Base-by-base conservation (phyloP, 2,888 invertebrate species). In the Rhagonycha fulva region DNA sequence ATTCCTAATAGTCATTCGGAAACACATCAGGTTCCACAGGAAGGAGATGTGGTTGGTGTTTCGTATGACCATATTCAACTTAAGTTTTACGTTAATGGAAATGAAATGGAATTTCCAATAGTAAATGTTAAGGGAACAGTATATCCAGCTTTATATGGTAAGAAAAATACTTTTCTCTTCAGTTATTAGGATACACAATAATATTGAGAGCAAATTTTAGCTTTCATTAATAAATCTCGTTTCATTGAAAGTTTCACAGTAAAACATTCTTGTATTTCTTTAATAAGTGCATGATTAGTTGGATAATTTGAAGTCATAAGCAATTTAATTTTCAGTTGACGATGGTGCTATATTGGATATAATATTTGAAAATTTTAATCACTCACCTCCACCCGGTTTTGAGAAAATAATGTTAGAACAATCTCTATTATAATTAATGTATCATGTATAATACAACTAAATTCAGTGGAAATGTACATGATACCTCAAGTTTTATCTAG, bases 331-430 rank as follows among this genome's bases (percentile, higher is more conserved):
- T n/a, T 75, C 90, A 97, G 98, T 99, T 84, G 98, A 98, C 85
- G 98, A 98, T 87, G 98, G 98, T 81, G 98, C 99, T 28, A 98
- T 99, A 82, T 87, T 99, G 89, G 99, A 99, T 88, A 94, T 98
- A 80, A 94, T 97, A 84, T 92, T 99, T 87, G 96, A 96, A 82
- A 95, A 95, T 86, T 98, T 98, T 87, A 91, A 93, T 80, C 94
- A 95, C 86, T 91, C 94, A 0, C 94, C 95, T 60, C 95, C 96
- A 0, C 89, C 92, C 70, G 98, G 98, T 61, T 98, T 95, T 86
- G 98, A 98, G 83, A 95, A 95, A 88, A 98, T 99, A 81, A 96
- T 99, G 95, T 91, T 98, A 78, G 99, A 99, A 88, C 98, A 99
- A 87, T 98, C 98, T 2, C 90, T 99, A 72, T 94, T 99, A 82